Percentiles rank a stretch among this genome's conserved stretches.
These are phyloP conservation scores for Spondyliosoma cantharus DNA, from an alignment of 2,797 vertebrate genomes.

Conservation along the genomic window DNA sequence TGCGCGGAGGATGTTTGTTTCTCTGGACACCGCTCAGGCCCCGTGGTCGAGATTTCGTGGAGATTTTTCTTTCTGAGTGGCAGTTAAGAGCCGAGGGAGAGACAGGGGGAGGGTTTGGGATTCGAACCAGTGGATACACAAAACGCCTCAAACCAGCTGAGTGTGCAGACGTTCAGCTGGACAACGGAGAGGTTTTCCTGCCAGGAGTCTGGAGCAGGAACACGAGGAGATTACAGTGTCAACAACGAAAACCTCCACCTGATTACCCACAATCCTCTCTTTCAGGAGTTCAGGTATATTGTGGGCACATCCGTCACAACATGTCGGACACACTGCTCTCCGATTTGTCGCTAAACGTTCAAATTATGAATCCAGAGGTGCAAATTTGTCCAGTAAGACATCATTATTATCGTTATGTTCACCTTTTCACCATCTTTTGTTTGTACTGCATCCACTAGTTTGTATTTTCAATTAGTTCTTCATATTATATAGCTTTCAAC, in stretches of 20 bases:
- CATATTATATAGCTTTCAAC: too few relatives aligned
- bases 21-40: slow-evolving; percentile 12
- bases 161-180: neutral
- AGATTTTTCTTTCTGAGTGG: slow-evolving; percentile 8
- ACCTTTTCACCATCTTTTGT: too few relatives aligned
- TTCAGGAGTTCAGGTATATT: too few relatives aligned
- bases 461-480: too few relatives aligned
- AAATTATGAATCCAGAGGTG: too few relatives aligned
- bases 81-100: neutral
- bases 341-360: too few relatives aligned
- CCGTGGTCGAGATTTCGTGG: neutral
- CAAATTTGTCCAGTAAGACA: too few relatives aligned
- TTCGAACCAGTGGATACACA: neutral
- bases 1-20: slow-evolving; percentile 22
- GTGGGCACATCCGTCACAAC: too few relatives aligned
- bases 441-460: too few relatives aligned
- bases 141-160: neutral
- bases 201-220: neutral
- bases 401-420: too few relatives aligned
- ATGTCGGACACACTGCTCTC: too few relatives aligned
- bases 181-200: neutral
- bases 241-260: neutral
- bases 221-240: neutral
- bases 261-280: too few relatives aligned
- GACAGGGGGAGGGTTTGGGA: neutral